Evolutionary conservation across 2,113 vertebrate species (phyloP), one percentile per base, ranked within the genome.

Genomic region (Semicossyphus pulcher): DNA sequence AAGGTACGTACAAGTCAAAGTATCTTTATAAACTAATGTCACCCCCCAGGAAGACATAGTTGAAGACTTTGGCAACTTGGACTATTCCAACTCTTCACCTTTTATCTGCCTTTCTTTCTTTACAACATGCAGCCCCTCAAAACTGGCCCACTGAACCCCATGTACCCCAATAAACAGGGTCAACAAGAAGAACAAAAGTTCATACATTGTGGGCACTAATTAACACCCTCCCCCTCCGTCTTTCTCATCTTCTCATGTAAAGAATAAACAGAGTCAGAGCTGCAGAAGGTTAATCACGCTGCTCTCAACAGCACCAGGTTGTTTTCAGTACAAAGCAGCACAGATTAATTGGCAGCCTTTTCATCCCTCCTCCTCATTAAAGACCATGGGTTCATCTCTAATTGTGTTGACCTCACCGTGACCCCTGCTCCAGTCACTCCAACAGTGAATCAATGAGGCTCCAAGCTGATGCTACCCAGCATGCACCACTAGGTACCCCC

Each of bases 291-390:
- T 76, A 84, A 70, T 80, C 65, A 76, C 0, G 9, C 31, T 59
- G 49, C 32, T 71, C 67, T 68, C n/a, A 44, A 57, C 52, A 77
- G 53, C 58, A 69, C n/a, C 51, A 52, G 3, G 67, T 61, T 76
- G 81, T 72, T 72, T 60, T 66, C 26, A 36, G 66, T 51, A 74
- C 57, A 85, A 77, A 85, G 64, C 68, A 23, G 41, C 51, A 10
- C 53, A 58, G 60, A 66, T 72, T 88, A 84, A 87, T 82, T 84
- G 72, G 78, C 61, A 76, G 51, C 45, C 67, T 73, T 86, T 89
- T 86, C 78, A 89, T 89, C 69, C 36, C 64, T 0, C 66, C 63
- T 78, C 34, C 80, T 87, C 80, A 73, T 84, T 87, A 88, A 84
- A 76, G 70, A 66, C 70, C 60, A 67, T 45, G 44, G 26, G 60